Base-by-base conservation (phyloP, 2,113 vertebrate species). In the Ophthalmolycus amberensis region DNA sequence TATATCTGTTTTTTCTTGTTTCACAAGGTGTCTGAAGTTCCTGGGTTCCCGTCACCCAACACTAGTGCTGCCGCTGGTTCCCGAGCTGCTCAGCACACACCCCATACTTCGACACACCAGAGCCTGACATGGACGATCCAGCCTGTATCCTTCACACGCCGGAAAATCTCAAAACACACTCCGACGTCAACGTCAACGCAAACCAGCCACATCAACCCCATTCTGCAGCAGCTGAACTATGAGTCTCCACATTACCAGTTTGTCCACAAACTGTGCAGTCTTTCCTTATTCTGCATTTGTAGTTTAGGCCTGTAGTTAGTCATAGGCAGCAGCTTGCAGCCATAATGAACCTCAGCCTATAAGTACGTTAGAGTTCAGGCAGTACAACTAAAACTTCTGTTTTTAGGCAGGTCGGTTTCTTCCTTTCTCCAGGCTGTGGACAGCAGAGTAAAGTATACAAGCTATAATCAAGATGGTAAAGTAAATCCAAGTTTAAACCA, bases 51-150 rank as follows among this genome's bases (percentile, higher is more conserved):
- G 98, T 6, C 98, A 99, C 79, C 97, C 98, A 0, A 99, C 97
- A 0, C 87, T 99, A 83, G 98, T 99, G 37, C 92, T 99, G 32
- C 98, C 98, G 0, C 93, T 99, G 69, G 98, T 99, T n/a, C 98
- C 98, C 0, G 98, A 99, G 81, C 95, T 99, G 65, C 95, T 99
- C 90, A 99, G 97, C 88, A 99, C 97, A 0, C 98, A 99, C 80
- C 98, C 98, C 98, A 0, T 99, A 98, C 89, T 99, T 99, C 6
- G 98, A 99, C 91, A 99, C 98, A 0, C 98, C 98, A 0, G 98
- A 99, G 37, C 98, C 98, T 0, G 97, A 99, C 90, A 99, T 99
- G 98, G 98, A 99, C 18, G 98, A 99, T 52, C 98, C 98, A 18
- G 98, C 98, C 18, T 99, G 98, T 99, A 99, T 99, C 98, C 95